A percentile compares a stretch with the other conserved stretches of the same genome.
Conservation (phyloP, 2,113 vertebrate genomes). For the Menidia beryllina region DNA sequence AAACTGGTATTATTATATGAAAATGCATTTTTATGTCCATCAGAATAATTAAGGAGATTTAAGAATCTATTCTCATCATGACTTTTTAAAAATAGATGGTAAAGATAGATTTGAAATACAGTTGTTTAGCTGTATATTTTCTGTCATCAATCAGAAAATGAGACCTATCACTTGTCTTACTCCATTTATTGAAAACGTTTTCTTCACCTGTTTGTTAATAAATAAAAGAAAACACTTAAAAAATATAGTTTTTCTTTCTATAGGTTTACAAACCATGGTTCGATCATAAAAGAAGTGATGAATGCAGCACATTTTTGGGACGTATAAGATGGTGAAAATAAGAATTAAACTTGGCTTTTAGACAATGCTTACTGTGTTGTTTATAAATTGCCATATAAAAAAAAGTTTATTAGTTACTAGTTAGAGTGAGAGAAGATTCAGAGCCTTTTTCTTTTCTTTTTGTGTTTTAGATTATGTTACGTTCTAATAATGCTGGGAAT, state of each 20-base stretch:
- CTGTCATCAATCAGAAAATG: neutral
- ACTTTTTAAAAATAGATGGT: neutral
- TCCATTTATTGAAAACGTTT: neutral
- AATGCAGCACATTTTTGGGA: neutral
- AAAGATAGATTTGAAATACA: neutral
- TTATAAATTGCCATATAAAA: neutral
- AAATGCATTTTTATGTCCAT: too few relatives aligned
- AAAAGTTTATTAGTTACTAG: too few relatives aligned
- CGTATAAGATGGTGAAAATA: constrained; percentile 15
- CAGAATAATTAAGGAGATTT: too few relatives aligned
- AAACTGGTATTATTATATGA: neutral
- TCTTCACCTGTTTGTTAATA: neutral
- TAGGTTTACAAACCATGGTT: neutral
- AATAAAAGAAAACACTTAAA: neutral
- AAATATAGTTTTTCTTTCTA: neutral
- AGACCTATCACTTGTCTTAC: neutral
- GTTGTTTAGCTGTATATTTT: neutral
- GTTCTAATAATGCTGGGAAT: constrained; percentile 8
- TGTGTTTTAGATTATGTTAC: constrained; percentile 19
- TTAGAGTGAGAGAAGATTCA: too few relatives aligned
- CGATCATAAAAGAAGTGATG: neutral
- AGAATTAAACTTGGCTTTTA: neutral
- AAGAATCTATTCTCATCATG: too few relatives aligned
- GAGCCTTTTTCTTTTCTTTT: too few relatives aligned
- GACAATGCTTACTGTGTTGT: neutral